Percentiles rank a stretch among this genome's conserved stretches.
These are phyloP conservation scores for Oscheius onirici DNA, from an alignment of 2,888 invertebrate species.

Conservation along the genomic window DNA sequence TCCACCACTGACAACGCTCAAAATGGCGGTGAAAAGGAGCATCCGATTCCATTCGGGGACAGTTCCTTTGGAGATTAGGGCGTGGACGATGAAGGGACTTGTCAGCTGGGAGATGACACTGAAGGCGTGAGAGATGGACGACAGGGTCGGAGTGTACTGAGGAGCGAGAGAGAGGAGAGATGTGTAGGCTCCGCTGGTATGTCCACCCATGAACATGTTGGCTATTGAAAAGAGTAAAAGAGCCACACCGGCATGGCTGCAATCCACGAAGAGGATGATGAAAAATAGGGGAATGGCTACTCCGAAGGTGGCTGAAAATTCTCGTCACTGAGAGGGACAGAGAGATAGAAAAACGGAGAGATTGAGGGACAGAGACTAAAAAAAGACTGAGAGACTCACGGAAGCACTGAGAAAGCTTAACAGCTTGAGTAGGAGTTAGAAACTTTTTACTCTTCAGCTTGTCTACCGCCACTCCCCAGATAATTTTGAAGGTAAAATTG, in stretches of 20 bases:
- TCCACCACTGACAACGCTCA: constrained; percentile 14
- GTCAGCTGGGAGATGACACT: constrained; percentile 24
- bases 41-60: constrained; percentile 31
- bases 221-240: constrained; percentile 24
- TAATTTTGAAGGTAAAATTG: constrained; percentile 41
- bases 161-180: constrained; percentile 34
- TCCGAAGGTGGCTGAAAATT: constrained; percentile 33
- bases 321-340: neutral
- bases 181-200: constrained; percentile 36
- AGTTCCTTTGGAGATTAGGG: constrained; percentile 21
- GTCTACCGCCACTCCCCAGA: constrained; percentile 41
- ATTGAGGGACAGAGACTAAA: too few relatives aligned
- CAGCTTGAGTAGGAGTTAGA: constrained; percentile 38
- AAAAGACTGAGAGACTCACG: constrained; percentile 32
- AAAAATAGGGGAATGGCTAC: constrained; percentile 24
- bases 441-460: constrained; percentile 34
- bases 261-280: constrained; percentile 24
- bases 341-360: too few relatives aligned
- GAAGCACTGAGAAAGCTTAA: constrained; percentile 36
- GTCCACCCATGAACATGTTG: constrained; percentile 33
- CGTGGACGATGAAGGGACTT: constrained; percentile 27
- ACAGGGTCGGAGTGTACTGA: constrained; percentile 26
- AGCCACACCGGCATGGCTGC: constrained; percentile 14
- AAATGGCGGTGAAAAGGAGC: constrained; percentile 7
- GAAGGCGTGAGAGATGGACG: constrained; percentile 26